Conservation (phyloP, 2,797 vertebrate genomes). For the Botia almorhae region DNA sequence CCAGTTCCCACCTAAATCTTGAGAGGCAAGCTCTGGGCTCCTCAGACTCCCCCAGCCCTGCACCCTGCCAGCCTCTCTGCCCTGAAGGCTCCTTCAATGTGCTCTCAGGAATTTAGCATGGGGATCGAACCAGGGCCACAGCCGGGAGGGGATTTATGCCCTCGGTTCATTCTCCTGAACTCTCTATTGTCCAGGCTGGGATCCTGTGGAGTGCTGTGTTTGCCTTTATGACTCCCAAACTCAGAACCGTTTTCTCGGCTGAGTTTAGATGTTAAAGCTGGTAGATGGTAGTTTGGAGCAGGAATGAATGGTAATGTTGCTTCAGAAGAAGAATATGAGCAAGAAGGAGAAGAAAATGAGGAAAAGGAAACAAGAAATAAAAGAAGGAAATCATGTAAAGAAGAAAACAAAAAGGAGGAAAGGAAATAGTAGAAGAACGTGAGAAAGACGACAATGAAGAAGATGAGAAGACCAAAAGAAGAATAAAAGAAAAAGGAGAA, state of each 20-base stretch:
- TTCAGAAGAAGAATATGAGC: too few relatives aligned
- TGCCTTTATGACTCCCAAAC: conserved; percentile 79
- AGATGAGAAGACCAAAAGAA: too few relatives aligned
- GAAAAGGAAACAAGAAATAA: neutral
- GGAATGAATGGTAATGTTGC: neutral
- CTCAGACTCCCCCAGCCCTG: conserved; percentile 73
- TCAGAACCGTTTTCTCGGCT: conserved; percentile 71
- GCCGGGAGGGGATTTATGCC: conserved; percentile 80
- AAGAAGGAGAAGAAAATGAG: too few relatives aligned
- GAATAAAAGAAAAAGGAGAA: too few relatives aligned
- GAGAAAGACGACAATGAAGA: too few relatives aligned
- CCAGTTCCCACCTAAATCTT: conserved; percentile 71
- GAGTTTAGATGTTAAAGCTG: conserved; percentile 40
- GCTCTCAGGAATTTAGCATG: conserved; percentile 83
- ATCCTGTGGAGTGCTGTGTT: conserved; percentile 77
- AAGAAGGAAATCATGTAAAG: neutral
- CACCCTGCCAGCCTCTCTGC: conserved; percentile 74
- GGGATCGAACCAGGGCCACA: conserved; percentile 79
- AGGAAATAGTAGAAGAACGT: too few relatives aligned
- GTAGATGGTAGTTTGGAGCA: neutral
- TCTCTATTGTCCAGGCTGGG: conserved; percentile 78
- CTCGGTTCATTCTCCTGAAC: conserved; percentile 66
- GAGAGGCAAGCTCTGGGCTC: conserved; percentile 70
- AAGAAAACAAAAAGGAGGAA: too few relatives aligned
- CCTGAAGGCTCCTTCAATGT: conserved; percentile 75